A percentile compares a stretch with the other conserved stretches of the same genome.
These are phyloP conservation scores for Ameiurus melas DNA, from an alignment of 2,113 vertebrate species.

Conservation along the genomic window DNA sequence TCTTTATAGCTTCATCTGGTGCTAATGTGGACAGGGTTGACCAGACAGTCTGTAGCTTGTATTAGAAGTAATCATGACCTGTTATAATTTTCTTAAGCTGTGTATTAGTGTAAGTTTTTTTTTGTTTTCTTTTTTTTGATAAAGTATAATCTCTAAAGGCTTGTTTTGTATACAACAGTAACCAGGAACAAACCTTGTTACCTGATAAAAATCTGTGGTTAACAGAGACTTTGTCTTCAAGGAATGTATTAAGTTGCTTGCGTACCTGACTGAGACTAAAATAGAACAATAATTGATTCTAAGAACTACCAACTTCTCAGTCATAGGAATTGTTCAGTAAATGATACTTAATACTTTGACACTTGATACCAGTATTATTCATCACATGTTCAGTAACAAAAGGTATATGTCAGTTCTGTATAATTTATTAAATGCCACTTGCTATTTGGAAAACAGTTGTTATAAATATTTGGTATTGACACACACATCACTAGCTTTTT, in stretches of 20 bases:
- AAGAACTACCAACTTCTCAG: neutral
- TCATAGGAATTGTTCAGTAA: neutral
- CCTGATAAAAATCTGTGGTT: neutral
- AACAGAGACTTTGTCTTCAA: neutral
- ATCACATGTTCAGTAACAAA: neutral
- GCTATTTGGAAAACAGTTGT: neutral
- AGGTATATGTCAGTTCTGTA: neutral
- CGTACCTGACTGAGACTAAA: constrained; percentile 2
- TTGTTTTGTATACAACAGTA: neutral
- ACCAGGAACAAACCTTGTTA: neutral
- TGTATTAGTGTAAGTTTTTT: neutral
- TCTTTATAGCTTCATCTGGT: neutral
- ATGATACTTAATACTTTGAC: neutral
- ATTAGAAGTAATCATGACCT: constrained; percentile 6
- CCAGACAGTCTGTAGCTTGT: neutral
- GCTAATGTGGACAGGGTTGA: neutral
- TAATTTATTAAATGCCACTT: neutral
- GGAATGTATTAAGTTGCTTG: neutral
- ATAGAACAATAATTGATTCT: constrained; percentile 22
- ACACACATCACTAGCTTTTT: neutral
- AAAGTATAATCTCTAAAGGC: neutral
- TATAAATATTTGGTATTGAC: neutral
- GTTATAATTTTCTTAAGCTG: constrained; percentile 8
- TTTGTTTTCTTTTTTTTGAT: neutral
- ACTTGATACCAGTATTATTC: neutral